Base-by-base conservation (phyloP, 2,113 vertebrate genomes). In the Tragelaphus buxtoni region DNA sequence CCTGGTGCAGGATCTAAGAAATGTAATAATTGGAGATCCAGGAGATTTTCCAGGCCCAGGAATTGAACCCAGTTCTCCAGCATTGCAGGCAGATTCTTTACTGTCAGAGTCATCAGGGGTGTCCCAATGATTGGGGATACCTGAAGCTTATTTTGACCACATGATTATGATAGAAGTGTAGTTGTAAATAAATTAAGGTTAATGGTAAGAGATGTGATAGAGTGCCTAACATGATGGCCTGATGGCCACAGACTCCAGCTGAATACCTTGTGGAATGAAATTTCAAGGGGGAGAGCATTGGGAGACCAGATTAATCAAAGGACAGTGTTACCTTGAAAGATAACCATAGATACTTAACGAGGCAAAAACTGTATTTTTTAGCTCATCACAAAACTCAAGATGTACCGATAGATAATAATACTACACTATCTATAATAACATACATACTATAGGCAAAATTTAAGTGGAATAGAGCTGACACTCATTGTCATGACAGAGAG, bases 271-370 rank as follows among this genome's bases (percentile, higher is more conserved):
- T 45, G 49, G 49, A 82, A 77, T 55, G 1, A 63, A 81, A 53
- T 56, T 2, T 30, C 16, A 32, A 28, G 26, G 13, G 2, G 2
- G 0, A 0, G 42, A 32, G 7, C 39, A 13, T 2, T 30, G 10
- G 53, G 20, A 86, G 12, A 60, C 28, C 1, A 53, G 16, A 28
- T 39, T 58, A 9, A n/a, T 11, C 58, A 47, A 85, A 88, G n/a
- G 2, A 24, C 4, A 24, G 10, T 4, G 3, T 55, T 39, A n/a
- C 7, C 42, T 32, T 11, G 47, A 77, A 56, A 28, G 9, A 1
- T 28, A 35, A 61, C 11, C 28, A 74, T 0, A 39, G 0, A 30
- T 6, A n/a, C 47, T 4, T 45, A 35, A 72, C 30, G 1, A 58
- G 5, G 5, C 7, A 32, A 77, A 65, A 88, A 14, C 2, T 42